A percentile compares a stretch with the other conserved stretches of the same genome.
These are phyloP conservation scores for Mythimna impura DNA, from an alignment of 2,888 invertebrate species.

Conservation along the genomic window DNA sequence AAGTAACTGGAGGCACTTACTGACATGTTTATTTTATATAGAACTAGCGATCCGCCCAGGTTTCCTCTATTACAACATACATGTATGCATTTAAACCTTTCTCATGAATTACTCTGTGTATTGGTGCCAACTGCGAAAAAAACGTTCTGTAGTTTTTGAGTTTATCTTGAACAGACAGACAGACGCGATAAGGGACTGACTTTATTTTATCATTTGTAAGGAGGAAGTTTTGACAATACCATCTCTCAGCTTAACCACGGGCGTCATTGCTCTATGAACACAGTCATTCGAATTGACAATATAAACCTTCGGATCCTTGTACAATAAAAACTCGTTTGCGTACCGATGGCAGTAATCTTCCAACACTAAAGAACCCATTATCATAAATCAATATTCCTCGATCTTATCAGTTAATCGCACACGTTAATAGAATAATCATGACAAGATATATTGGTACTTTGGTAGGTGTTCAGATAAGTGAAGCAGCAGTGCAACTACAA, in stretches of 20 bases:
- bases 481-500: too few species aligned
- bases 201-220: too few species aligned
- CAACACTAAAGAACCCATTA: conserved; percentile 63
- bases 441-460: conserved; percentile 66
- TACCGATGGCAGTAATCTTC: conserved; percentile 54
- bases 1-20: background rate
- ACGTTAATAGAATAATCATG: conserved; percentile 79
- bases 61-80: too few species aligned
- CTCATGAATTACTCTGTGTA: too few species aligned
- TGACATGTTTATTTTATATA: background rate
- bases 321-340: conserved; percentile 49
- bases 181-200: too few species aligned
- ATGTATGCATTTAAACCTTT: too few species aligned
- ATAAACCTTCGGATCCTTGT: conserved; percentile 13
- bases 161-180: too few species aligned
- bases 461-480: conserved; percentile 57
- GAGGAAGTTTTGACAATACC: background rate
- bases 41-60: background rate
- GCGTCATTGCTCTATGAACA: background rate
- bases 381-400: conserved; percentile 74
- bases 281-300: conserved; percentile 48
- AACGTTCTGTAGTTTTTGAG: too few species aligned
- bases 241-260: background rate
- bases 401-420: conserved; percentile 77
- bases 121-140: too few species aligned